Evolutionary conservation across 2,113 vertebrate genomes (phyloP).

Genomic region (Thamnophis sirtalis): DNA sequence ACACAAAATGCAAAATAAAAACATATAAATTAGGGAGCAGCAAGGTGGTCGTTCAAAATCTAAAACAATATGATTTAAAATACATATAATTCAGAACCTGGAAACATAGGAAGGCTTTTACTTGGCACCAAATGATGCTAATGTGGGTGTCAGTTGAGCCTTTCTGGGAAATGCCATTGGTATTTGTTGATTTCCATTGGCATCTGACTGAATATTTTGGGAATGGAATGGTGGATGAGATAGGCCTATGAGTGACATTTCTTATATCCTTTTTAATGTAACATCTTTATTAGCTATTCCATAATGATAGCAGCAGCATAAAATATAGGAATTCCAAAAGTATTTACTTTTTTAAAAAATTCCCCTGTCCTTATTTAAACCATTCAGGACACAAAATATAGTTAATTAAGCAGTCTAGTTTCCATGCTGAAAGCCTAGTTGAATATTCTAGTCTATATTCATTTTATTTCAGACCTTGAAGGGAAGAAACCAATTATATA

Average conservation of each 20-base stretch:
- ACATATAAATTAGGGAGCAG: not conserved
- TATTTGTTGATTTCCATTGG: not conserved
- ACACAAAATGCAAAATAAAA: not conserved
- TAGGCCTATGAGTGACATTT: not conserved
- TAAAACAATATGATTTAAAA: not conserved
- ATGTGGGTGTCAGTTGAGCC: not conserved
- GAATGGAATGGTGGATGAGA: not conserved
- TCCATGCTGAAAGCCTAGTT: conserved; percentile 40
- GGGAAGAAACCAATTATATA: conserved; percentile 27
- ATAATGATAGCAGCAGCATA: conserved; percentile 18
- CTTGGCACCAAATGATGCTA: not conserved
- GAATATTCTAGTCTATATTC: conserved; percentile 38
- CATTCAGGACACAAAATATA: conserved; percentile 43
- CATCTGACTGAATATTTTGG: not conserved
- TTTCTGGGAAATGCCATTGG: not conserved
- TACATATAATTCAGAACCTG: not conserved
- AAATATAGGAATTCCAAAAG: not conserved
- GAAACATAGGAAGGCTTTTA: not conserved
- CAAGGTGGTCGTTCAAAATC: not conserved
- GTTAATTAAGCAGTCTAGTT: conserved; percentile 47
- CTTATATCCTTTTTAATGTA: not conserved
- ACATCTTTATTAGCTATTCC: conserved; percentile 7
- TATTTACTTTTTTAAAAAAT: conserved; percentile 14
- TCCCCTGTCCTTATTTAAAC: not conserved
- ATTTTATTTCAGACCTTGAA: conserved; percentile 29